Evolutionary conservation across 2,888 invertebrate genomes (phyloP).

Genomic region (Hydrotaea cyrtoneurina): DNA sequence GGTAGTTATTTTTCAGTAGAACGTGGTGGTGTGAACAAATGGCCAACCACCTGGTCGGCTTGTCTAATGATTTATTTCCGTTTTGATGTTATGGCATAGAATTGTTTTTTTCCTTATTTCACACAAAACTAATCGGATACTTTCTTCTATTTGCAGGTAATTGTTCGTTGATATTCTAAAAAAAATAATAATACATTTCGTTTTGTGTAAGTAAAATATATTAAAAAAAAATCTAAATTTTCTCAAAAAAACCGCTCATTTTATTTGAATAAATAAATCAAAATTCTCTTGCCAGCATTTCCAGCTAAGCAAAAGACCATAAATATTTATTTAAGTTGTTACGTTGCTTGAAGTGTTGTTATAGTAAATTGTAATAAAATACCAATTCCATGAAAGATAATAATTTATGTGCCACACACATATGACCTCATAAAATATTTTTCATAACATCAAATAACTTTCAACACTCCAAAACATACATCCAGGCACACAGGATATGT

Average conservation of each 20-base stretch:
- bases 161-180: no score
- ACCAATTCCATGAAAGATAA: neutral
- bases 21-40: no score
- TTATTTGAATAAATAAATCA: neutral
- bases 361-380: slow-evolving; percentile 3
- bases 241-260: no score
- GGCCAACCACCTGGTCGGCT: no score
- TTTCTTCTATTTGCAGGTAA: neutral
- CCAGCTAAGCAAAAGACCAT: neutral
- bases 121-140: neutral
- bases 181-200: no score
- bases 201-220: no score
- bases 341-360: neutral
- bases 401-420: neutral
- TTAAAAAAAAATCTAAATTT: no score
- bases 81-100: neutral
- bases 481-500: neutral
- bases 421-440: slow-evolving; percentile 12
- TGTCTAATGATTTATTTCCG: no score
- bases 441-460: neutral
- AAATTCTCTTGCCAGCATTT: neutral
- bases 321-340: slow-evolving; percentile 12
- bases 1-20: neutral
- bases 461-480: slow-evolving; percentile 1
- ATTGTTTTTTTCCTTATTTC: neutral